Conservation (phyloP, 2,888 invertebrate genomes). For the Apodemia hepburni region DNA sequence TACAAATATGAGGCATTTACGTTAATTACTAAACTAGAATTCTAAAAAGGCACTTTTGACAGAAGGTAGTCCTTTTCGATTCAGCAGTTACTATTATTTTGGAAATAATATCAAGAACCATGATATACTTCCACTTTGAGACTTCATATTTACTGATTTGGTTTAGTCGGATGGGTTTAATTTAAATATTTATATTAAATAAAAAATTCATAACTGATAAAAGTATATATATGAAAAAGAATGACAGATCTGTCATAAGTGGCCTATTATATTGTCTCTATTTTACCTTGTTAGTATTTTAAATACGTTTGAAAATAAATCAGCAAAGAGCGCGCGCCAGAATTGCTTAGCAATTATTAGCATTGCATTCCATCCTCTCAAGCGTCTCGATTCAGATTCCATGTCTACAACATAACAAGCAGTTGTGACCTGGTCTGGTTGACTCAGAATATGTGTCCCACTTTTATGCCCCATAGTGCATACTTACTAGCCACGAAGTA, state of each 20-base stretch:
- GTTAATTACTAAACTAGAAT: background rate
- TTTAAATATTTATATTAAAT: background rate
- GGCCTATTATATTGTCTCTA: slow-evolving; percentile 8
- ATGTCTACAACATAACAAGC: background rate
- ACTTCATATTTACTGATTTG: too few relatives aligned
- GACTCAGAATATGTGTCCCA: background rate
- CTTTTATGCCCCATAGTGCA: background rate
- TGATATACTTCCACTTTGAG: too few relatives aligned
- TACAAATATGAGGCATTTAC: slow-evolving; percentile 20
- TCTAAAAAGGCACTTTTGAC: background rate
- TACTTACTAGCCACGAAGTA: background rate
- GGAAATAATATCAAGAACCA: too few relatives aligned
- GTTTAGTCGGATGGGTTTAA: too few relatives aligned
- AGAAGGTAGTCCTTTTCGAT: background rate
- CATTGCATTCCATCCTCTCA: slow-evolving; percentile 20
- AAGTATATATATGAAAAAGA: background rate
- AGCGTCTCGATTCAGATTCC: background rate
- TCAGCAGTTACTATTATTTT: too few relatives aligned
- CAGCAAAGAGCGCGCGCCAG: slow-evolving; percentile 15
- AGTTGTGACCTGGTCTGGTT: too few relatives aligned
- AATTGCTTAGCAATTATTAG: slow-evolving; percentile 20
- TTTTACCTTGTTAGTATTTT: slow-evolving; percentile 20
- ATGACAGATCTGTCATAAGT: slow-evolving; percentile 4
- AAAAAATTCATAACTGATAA: background rate
- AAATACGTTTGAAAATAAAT: slow-evolving; percentile 16